Base-by-base conservation (phyloP, 1,140 invertebrate genomes). In the Brachystomella parvula region DNA sequence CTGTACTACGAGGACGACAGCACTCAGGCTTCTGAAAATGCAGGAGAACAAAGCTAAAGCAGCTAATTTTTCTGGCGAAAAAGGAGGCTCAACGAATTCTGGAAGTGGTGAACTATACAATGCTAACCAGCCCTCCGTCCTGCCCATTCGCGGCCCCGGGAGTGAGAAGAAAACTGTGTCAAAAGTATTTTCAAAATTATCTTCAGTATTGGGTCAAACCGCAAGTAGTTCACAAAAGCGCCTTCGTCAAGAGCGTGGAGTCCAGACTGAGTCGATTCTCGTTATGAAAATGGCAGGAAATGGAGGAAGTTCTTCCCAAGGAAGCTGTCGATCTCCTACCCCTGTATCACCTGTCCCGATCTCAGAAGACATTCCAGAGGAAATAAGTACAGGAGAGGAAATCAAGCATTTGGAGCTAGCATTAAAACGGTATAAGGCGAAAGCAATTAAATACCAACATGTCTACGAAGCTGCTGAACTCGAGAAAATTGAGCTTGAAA, bases 401-500 rank as follows among this genome's bases (percentile, higher is more conserved):
- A 64, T 70, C 24, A 70, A 68, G 47, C 59, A 61, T 26, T 39
- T 70, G 26, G 62, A 67, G 33, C 47, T 28, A 17, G 31, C 63
- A 3, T 57, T 58, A 0, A 49, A 73, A 21, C 63, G 61, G 17
- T 70, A 70, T 28, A 63, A 58, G 29, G 60, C 49, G 24, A 59
- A 33, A 15, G 65, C 66, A 19, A 49, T 70, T 3, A 66, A 66
- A 39, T 67, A 65, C 32, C 68, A 73, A 44, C 29, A 67, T 12
- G 63, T 73, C 44, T 64, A 61, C 66, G 67, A 74, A 62, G 66
- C 66, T 35, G 30, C 71, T 0, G 68, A 70, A 29, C 60, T 29
- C 15, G 72, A 63, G 71, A 75, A 66, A 65, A 64, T 31, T 0
- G 58, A 68, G 2, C 76, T 91, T 31, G 69, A 85, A 1, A 86